A percentile compares a stretch with the other conserved stretches of the same genome.
phyloP scores from a whole-genome alignment of 2,888 invertebrate species.

The Apamea crenata region DNA sequence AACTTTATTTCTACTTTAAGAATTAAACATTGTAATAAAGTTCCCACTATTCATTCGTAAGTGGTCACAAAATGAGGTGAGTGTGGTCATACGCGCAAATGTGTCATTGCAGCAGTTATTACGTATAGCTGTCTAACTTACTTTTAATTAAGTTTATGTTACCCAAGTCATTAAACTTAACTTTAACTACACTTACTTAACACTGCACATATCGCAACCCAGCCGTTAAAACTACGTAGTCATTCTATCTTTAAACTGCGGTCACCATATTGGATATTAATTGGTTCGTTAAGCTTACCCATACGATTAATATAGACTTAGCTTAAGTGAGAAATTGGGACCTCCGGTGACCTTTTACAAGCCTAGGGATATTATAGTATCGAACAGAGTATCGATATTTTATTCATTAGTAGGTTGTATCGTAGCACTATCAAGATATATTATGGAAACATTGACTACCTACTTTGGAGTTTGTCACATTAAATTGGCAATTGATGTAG shows the following conservation, averaged over 20 bases:
- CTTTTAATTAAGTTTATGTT: slow-evolving; percentile 17
- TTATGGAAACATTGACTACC: not conserved
- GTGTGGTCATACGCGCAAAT: slow-evolving; percentile 6
- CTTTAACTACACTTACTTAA: slow-evolving; percentile 28
- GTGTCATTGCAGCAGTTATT: slow-evolving; percentile 13
- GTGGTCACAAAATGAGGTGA: not conserved
- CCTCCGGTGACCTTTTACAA: slow-evolving; percentile 18
- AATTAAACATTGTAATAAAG: too few relatives aligned
- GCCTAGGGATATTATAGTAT: not conserved
- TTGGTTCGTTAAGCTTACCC: slow-evolving; percentile 27
- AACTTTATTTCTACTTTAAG: too few relatives aligned
- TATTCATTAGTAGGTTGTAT: not conserved
- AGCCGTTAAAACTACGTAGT: slow-evolving; percentile 22
- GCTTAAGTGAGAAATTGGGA: slow-evolving; percentile 38
- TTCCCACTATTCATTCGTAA: not conserved
- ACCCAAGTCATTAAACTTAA: slow-evolving; percentile 41
- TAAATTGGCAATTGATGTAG: not conserved
- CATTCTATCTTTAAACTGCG: slow-evolving; percentile 19
- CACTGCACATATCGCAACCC: slow-evolving; percentile 22
- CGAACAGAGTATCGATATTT: not conserved
- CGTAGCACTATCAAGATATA: not conserved
- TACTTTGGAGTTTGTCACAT: not conserved
- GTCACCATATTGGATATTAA: slow-evolving; percentile 44
- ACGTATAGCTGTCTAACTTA: slow-evolving; percentile 12
- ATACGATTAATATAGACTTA: slow-evolving; percentile 6